Evolutionary conservation across 2,888 invertebrate species (phyloP).

Genomic region (Blera fallax): DNA sequence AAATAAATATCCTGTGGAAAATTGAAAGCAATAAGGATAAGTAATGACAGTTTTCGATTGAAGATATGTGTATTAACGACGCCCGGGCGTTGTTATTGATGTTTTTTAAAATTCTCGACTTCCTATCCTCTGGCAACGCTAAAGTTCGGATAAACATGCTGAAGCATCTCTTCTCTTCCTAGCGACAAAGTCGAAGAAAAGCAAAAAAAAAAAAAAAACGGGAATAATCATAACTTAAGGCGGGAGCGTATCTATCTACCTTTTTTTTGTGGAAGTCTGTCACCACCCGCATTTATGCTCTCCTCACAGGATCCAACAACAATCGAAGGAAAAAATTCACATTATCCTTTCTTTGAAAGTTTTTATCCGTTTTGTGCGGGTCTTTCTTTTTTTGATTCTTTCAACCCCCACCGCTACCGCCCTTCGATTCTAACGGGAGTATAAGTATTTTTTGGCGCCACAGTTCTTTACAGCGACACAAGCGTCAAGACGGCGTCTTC

Average conservation of each 20-base stretch:
- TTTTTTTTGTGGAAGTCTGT: slow-evolving; percentile 13
- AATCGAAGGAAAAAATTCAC: background rate
- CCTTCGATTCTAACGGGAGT: slow-evolving; percentile 30
- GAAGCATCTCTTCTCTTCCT: background rate
- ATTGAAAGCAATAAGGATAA: slow-evolving; percentile 5
- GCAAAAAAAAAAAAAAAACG: slow-evolving; percentile 17
- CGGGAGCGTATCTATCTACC: slow-evolving; percentile 19
- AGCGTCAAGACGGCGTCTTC: slow-evolving; percentile 76
- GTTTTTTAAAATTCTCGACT: slow-evolving; percentile 6
- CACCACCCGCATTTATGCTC: slow-evolving; percentile 16
- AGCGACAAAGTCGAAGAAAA: background rate
- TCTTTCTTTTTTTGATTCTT: background rate
- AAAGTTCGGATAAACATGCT: slow-evolving; percentile 1
- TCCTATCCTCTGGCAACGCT: background rate
- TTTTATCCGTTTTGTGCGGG: slow-evolving; percentile 52
- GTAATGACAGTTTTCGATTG: slow-evolving; percentile 22
- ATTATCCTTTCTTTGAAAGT: slow-evolving; percentile 53
- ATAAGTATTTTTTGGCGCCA: slow-evolving; percentile 74
- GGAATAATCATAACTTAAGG: slow-evolving; percentile 32
- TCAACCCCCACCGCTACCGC: background rate
- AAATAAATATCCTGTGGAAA: background rate
- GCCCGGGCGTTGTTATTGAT: slow-evolving; percentile 29
- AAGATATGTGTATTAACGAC: slow-evolving; percentile 17
- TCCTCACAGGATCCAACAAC: slow-evolving; percentile 26
- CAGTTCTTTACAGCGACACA: slow-evolving; percentile 73